These are phyloP conservation scores for Yponomeuta cagnagella DNA, from an alignment of 2,888 invertebrate genomes.

Conservation along the genomic window DNA sequence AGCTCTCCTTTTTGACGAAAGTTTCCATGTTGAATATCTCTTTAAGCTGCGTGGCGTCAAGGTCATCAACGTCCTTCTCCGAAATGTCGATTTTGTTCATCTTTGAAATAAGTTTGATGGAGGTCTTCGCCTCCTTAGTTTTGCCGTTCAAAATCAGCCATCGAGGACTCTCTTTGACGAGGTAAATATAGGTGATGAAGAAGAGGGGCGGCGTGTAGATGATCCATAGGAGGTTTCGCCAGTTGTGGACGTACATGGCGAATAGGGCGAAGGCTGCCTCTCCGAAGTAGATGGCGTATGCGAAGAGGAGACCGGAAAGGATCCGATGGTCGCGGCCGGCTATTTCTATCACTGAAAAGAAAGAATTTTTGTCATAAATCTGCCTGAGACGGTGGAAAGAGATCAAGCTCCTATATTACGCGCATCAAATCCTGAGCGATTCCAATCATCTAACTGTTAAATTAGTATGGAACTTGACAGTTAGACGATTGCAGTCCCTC, in stretches of 20 bases:
- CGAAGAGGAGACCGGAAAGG: conserved; percentile 47
- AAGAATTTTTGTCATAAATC: conserved; percentile 16
- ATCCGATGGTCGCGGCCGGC: conserved; percentile 43
- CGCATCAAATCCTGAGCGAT: no score
- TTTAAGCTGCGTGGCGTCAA: conserved; percentile 39
- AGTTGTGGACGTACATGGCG: conserved; percentile 51
- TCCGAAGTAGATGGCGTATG: conserved; percentile 51
- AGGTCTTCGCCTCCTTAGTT: conserved; percentile 41
- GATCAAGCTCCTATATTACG: no score
- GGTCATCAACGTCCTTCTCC: conserved; percentile 35
- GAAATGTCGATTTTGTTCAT: conserved; percentile 46
- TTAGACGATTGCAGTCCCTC: no score
- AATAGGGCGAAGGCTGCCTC: conserved; percentile 48
- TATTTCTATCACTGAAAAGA: conserved; percentile 52
- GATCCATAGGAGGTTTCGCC: conserved; percentile 50
- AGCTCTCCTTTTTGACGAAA: conserved; percentile 40
- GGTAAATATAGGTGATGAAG: conserved; percentile 37
- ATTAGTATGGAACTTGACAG: no score
- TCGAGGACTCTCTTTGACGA: conserved; percentile 52
- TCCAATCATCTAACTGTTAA: no score
- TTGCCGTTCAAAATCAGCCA: conserved; percentile 57
- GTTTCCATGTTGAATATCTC: conserved; percentile 43
- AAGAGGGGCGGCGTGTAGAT: conserved; percentile 49
- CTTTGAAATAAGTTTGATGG: conserved; percentile 38
- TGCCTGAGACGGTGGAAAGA: no score